Evolutionary conservation across 2,113 vertebrate species (phyloP).

Genomic region (Erythrolamprus reginae): DNA sequence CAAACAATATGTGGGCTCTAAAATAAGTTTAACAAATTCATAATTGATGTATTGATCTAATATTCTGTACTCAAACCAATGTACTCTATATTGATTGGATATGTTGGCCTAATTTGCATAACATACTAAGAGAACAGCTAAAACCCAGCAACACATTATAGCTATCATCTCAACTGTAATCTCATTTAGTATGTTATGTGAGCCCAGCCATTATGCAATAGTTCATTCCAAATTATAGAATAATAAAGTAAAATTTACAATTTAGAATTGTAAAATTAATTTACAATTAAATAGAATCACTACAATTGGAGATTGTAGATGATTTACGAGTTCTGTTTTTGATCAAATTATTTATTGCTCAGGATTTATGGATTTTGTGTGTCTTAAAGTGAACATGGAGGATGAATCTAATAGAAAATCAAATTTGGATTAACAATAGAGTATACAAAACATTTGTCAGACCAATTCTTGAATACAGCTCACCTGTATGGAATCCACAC

Average conservation of each 20-base stretch:
- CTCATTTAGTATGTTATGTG: not conserved
- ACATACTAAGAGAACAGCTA: not conserved
- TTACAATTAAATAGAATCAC: not conserved
- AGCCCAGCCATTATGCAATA: not conserved
- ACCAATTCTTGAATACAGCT: no score
- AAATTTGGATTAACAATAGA: not conserved
- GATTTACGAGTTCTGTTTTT: not conserved
- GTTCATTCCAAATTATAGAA: not conserved
- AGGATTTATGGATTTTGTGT: not conserved
- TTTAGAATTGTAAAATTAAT: not conserved
- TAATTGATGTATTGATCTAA: not conserved
- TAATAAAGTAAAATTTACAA: not conserved
- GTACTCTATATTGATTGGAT: not conserved
- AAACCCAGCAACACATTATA: not conserved
- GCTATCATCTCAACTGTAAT: not conserved
- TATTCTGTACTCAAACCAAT: not conserved
- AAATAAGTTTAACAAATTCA: not conserved
- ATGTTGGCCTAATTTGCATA: not conserved
- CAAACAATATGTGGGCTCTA: no score
- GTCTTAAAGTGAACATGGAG: not conserved
- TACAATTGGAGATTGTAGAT: not conserved
- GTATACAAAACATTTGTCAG: no score
- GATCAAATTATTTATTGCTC: not conserved
- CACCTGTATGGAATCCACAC: no score
- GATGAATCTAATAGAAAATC: not conserved